Evolutionary conservation across 2,888 invertebrate genomes (phyloP), one percentile per base, ranked within the genome.

Genomic region (Melanotus villosus): DNA sequence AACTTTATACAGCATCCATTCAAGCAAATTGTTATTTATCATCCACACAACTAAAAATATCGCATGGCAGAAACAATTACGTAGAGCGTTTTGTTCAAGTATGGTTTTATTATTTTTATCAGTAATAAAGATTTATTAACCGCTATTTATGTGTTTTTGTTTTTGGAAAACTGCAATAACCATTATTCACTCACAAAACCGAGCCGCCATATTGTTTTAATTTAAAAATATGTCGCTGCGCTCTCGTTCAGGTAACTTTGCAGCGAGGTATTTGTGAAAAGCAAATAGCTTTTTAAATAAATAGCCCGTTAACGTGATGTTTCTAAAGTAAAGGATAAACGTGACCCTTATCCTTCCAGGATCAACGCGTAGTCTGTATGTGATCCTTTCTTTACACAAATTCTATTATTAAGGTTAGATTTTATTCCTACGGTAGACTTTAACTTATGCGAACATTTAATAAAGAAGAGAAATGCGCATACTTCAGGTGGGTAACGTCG

Each of bases 131-230:
- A 26, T 26, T 26, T 26, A 26, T 26, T 26, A 26, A 26, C 4
- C 3, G 26, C 26, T 26, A 26, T 26, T 26, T 26, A 26, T 26
- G 26, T 26, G 4, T 7, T 7, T 5, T 26, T 3, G 3, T 26
- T 26, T 26, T 26, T 7, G 4, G 3, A 7, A 5, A 26, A 26
- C 26, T 26, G 26, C 26, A 26, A 7, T 26, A 26, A 26, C 26
- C 26, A 26, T 26, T 26, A 5, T 26, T 26, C 26, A 26, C 26
- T 3, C 3, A 7, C 26, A 26, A 7, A 26, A 26, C 4, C 7
- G 4, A 7, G 26, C n/a, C 38, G 38, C 50, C 16, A 50, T 50
- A 14, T 32, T 16, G 14, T 50, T 50, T 50, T 30, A 50, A 50
- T 50, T 1, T 38, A 38, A 2, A 38, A 38, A 14, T 12, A n/a